Percentiles rank a stretch among this genome's conserved stretches.
Evolutionary conservation across 1,140 invertebrate genomes (phyloP).

Genomic region (Nasonia vitripennis): DNA sequence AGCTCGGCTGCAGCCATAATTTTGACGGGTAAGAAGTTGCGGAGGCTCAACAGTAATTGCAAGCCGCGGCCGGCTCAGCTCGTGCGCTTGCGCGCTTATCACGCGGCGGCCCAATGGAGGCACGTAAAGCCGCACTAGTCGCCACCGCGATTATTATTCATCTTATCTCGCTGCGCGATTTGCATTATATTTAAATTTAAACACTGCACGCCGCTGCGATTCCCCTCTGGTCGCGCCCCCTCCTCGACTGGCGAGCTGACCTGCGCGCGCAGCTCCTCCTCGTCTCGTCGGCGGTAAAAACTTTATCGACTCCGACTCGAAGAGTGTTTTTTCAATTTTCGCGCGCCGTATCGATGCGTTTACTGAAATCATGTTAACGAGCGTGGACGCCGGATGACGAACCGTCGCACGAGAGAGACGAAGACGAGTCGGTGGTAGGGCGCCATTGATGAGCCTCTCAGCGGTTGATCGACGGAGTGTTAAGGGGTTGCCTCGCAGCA

Average conservation of each 20-base stretch:
- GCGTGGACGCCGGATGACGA: background rate
- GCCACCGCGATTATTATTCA: constrained; percentile 65
- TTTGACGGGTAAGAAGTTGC: background rate
- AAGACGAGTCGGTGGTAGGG: background rate
- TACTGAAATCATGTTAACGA: background rate
- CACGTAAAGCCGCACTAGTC: background rate
- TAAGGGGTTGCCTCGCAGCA: constrained; percentile 13
- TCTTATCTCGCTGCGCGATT: constrained; percentile 68
- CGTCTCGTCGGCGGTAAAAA: background rate
- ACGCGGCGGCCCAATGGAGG: background rate
- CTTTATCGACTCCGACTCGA: background rate
- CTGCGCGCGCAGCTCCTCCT: background rate
- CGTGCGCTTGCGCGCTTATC: background rate
- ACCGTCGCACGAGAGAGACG: background rate
- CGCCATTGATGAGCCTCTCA: constrained; percentile 26
- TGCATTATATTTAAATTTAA: constrained; percentile 72
- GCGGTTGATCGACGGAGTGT: constrained; percentile 2
- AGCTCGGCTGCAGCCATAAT: background rate
- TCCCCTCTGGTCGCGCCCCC: constrained; percentile 50
- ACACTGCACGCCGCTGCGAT: constrained; percentile 53
- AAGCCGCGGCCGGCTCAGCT: background rate
- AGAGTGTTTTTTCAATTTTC: background rate
- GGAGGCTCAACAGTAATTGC: background rate
- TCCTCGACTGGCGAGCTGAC: constrained; percentile 49
- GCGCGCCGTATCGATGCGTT: too few relatives aligned